Evolutionary conservation across 2,888 invertebrate genomes (phyloP).

Genomic region (Acheta domesticus): DNA sequence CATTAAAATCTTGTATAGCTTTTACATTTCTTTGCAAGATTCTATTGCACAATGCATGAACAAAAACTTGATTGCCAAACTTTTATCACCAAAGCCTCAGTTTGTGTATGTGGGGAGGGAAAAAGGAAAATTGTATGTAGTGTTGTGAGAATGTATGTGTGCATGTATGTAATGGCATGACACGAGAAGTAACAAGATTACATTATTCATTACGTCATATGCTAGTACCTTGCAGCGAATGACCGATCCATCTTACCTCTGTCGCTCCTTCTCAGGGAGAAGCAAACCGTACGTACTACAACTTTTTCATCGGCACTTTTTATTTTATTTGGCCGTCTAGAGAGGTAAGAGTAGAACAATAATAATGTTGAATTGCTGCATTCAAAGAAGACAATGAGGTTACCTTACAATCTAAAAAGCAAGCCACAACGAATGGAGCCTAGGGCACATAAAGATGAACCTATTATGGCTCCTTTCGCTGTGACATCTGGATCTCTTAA

Average conservation of each 20-base stretch:
- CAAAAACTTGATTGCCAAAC: too few relatives aligned
- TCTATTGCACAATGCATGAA: too few relatives aligned
- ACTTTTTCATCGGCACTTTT: conserved; percentile 40
- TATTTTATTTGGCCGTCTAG: conserved; percentile 38
- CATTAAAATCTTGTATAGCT: too few relatives aligned
- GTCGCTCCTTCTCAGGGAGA: conserved; percentile 35
- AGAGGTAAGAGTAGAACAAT: conserved; percentile 39
- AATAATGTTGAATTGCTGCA: conserved; percentile 38
- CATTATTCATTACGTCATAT: conserved; percentile 37
- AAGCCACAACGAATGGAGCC: conserved; percentile 19
- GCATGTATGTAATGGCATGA: conserved; percentile 21
- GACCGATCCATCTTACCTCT: conserved; percentile 38
- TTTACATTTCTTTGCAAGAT: too few relatives aligned
- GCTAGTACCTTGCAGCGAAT: conserved; percentile 38
- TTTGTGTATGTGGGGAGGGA: too few relatives aligned
- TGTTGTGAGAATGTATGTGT: neutral
- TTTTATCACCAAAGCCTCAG: too few relatives aligned
- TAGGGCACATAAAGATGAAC: neutral
- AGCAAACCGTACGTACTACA: conserved; percentile 37
- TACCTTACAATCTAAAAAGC: conserved; percentile 18
- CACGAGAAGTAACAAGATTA: conserved; percentile 33
- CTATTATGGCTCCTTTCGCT: neutral
- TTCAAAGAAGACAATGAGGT: conserved; percentile 34
- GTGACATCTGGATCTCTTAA: neutral
- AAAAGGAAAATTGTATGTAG: neutral